Conservation (phyloP, 2,113 vertebrate species). For the Bambusicola thoracicus region DNA sequence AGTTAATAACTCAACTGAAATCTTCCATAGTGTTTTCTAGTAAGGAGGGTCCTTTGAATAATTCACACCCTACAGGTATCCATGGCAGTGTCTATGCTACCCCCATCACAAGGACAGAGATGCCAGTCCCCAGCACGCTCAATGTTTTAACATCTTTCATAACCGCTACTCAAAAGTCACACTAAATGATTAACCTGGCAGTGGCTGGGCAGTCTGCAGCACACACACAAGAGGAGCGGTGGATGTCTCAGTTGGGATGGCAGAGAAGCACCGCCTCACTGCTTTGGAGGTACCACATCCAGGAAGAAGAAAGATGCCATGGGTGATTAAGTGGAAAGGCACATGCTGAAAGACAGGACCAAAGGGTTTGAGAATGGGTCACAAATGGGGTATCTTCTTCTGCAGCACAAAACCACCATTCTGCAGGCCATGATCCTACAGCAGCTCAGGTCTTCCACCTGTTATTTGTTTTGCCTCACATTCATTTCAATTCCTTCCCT, state of each 20-base stretch:
- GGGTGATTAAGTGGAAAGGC: neutral
- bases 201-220: neutral
- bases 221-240: neutral
- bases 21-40: neutral
- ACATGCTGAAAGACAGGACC: neutral
- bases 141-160: neutral
- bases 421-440: neutral
- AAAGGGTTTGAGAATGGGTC: neutral
- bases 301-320: neutral
- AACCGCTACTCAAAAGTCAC: neutral
- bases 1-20: neutral
- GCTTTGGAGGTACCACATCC: neutral
- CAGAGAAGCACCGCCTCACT: neutral
- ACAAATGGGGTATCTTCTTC: neutral
- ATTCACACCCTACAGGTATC: neutral
- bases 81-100: neutral
- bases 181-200: constrained; percentile 11
- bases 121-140: fast-evolving
- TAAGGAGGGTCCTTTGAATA: neutral
- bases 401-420: neutral
- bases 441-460: neutral
- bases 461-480: neutral
- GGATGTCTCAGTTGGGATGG: neutral
- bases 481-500: constrained; percentile 21
- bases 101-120: neutral